phyloP scores from a whole-genome alignment of 2,797 vertebrate genomes.

The Macropus fuliginosus region DNA sequence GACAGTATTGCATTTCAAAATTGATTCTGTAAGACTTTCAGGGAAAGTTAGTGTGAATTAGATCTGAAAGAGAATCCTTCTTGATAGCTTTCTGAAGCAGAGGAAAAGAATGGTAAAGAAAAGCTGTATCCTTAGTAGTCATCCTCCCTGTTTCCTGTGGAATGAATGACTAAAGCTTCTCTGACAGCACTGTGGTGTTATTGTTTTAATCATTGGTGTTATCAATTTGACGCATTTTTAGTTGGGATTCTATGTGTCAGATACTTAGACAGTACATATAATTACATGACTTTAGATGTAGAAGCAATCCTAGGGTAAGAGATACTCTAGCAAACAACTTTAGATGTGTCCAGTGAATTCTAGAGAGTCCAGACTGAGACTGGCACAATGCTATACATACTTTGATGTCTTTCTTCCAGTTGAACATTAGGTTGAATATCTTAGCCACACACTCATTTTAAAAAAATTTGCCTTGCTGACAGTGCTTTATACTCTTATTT shows the following conservation, averaged over 20 bases:
- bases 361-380: not conserved
- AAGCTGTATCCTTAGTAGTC: not conserved
- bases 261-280: slow-evolving; percentile 10
- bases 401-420: not conserved
- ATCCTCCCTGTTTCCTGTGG: slow-evolving; percentile 28
- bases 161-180: slow-evolving; percentile 52
- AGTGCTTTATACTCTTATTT: not conserved
- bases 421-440: not conserved
- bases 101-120: not conserved
- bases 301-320: not conserved
- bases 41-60: slow-evolving; percentile 48
- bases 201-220: slow-evolving; percentile 35
- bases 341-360: not conserved
- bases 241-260: slow-evolving; percentile 20
- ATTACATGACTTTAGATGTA: slow-evolving; percentile 19
- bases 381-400: not conserved
- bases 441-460: not conserved
- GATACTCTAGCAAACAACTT: not conserved
- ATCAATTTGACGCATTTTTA: not conserved
- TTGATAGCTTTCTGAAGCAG: not conserved
- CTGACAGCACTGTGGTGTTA: not conserved
- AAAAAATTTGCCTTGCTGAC: not conserved
- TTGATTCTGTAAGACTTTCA: slow-evolving; percentile 21
- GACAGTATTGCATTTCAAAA: slow-evolving; percentile 9
- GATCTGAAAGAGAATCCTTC: slow-evolving; percentile 8